Base-by-base conservation (phyloP, 2,888 invertebrate species). In the Cataglyphis rosenhaueri region DNA sequence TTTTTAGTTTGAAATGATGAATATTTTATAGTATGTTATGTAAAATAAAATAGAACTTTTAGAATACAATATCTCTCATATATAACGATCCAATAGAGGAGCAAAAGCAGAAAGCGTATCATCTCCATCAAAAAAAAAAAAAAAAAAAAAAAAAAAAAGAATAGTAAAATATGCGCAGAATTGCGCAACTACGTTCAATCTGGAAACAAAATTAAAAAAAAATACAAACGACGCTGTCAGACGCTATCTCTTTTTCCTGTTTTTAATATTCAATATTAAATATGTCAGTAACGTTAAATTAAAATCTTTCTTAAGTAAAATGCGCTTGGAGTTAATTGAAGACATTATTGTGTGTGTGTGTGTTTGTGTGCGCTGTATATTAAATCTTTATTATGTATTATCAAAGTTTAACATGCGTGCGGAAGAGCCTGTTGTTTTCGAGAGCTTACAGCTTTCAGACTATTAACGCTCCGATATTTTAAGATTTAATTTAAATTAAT, bases 381-480 rank as follows among this genome's bases (percentile, higher is more conserved):
- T 12, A 25, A 21, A 70, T 35, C n/a, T 59, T 21, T 35, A 44
- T 70, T 70, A 59, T 79, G 55, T 71, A 71, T 57, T 41, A 68
- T 29, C 18, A 10, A 44, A 71, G 12, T 32, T 70, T 35, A 38
- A 12, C 44, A 52, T 44, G 35, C 44, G 38, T 29, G 18, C 55
- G 41, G 1, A n/a, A 9, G 18, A 41, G 21, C 8, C 9, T 44
- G 21, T 10, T 25, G 29, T 59, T 70, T 79, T 32, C n/a, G 44
- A 44, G 61, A 18, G 18, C 1, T 59, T 25, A 5, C 25, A 79
- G 35, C 21, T 64, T 21, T 3, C 41, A 15, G 44, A 44, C 32
- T 59, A 59, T 78, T 44, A 59, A 70, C 41, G 15, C 44, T 59
- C 35, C 5, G 57, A 41, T 41, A 44, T 48, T 48, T 18, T 25